Conservation (phyloP, 2,113 vertebrate genomes). For the Mixornis gularis region DNA sequence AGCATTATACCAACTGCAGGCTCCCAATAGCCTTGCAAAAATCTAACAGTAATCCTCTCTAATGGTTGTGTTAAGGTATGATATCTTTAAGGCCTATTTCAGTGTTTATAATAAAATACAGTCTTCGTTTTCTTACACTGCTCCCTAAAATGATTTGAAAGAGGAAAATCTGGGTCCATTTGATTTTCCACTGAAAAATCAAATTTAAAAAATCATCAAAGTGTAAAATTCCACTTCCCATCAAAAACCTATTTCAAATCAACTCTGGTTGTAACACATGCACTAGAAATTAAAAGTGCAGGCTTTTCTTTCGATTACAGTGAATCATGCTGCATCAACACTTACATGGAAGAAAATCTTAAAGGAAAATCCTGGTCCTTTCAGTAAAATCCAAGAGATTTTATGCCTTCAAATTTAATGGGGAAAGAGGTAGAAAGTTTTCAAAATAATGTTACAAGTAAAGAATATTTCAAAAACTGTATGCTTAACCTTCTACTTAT, state of each 20-base stretch:
- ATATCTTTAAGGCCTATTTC: background rate
- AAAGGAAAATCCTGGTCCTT: background rate
- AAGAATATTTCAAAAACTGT: background rate
- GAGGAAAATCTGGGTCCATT: background rate
- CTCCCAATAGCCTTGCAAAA: background rate
- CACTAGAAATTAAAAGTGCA: background rate
- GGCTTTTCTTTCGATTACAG: background rate
- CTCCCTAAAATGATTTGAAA: background rate
- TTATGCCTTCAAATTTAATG: background rate
- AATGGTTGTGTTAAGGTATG: background rate
- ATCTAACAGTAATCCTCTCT: background rate
- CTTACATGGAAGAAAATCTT: background rate
- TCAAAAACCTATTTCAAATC: background rate
- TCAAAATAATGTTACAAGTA: background rate
- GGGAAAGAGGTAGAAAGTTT: background rate
- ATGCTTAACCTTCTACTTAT: background rate
- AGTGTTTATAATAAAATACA: background rate
- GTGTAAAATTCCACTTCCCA: background rate
- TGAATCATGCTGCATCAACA: background rate
- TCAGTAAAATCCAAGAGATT: background rate
- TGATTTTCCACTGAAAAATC: background rate
- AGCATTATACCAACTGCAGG: background rate
- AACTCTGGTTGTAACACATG: background rate
- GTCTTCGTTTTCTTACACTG: background rate
- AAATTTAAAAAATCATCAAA: background rate